Base-by-base conservation (phyloP, 2,888 invertebrate species). In the Buathra laborator region DNA sequence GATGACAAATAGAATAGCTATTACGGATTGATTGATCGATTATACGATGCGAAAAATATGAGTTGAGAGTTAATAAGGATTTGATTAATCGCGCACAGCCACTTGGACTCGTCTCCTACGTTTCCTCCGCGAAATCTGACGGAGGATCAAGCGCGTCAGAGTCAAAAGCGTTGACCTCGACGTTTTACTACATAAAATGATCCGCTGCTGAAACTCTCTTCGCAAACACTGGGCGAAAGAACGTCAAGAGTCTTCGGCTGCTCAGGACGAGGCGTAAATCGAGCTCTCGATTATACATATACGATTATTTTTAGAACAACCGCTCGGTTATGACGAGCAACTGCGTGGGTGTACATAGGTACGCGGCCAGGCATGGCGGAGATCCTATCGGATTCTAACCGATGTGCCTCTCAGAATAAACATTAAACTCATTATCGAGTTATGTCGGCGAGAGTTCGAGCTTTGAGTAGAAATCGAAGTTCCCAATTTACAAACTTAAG, bases 251-350 rank as follows among this genome's bases (percentile, higher is more conserved):
- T 46, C 59, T 56, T 19, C 1, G 56, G 62, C 62, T 14, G 6
- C 14, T 62, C 32, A 62, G 62, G 62, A 56, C 56, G 19, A 51
- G 14, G 29, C 67, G 32, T 68, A 37, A 14, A 66, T 67, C 67
- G 51, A n/a, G n/a, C 24, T 77, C 48, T 0, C 16, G 56, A 56
- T 44, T 68, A 56, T 16, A 68, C 29, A 19, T 64, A 29, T 64
- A 44, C n/a, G 66, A 76, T 75, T 76, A 76, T 76, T 76, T 76
- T 76, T 76, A 64, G 64, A 76, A 66, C 24, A 51, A 64, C 46
- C 62, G 64, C 64, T 62, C 46, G 44, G 72, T 62, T 64, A 75
- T 75, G 75, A 64, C 64, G 75, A 75, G 75, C 75, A 75, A 64
- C 64, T 75, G 75, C 75, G 66, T 74, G 72, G 72, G 72, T 56